Evolutionary conservation across 2,888 invertebrate genomes (phyloP).

Genomic region (Ectemnius lituratus): DNA sequence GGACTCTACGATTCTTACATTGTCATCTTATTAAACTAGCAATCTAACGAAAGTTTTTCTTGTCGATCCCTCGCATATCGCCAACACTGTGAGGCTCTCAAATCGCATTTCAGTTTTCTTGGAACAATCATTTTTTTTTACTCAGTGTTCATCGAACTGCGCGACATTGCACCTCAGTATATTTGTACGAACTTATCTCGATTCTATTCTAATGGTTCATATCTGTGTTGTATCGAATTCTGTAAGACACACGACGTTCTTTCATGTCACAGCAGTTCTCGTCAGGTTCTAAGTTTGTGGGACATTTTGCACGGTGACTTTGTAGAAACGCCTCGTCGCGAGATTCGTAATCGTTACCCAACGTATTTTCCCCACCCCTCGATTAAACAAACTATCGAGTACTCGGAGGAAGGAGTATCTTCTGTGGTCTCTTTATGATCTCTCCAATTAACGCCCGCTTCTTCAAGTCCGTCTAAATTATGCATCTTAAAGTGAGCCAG

Average conservation of each 20-base stretch:
- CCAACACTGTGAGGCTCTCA: not conserved
- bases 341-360: conserved; percentile 48
- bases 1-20: conserved; percentile 50
- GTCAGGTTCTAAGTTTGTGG: not conserved
- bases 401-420: no score
- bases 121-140: not conserved
- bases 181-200: not conserved
- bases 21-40: conserved; percentile 45
- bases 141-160: not conserved
- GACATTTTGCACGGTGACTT: conserved; percentile 23
- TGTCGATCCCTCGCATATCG: not conserved
- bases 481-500: not conserved
- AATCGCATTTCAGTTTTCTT: not conserved
- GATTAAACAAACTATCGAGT: not conserved
- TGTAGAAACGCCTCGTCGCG: conserved; percentile 10
- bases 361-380: conserved; percentile 52
- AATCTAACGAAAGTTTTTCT: conserved; percentile 11
- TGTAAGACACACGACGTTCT: no score
- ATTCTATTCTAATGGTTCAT: not conserved
- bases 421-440: no score
- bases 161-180: not conserved
- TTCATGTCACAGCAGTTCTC: no score
- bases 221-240: no score
- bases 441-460: no score
- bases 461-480: no score